Evolutionary conservation across 2,113 vertebrate species (phyloP).

Genomic region (Empidonax traillii): DNA sequence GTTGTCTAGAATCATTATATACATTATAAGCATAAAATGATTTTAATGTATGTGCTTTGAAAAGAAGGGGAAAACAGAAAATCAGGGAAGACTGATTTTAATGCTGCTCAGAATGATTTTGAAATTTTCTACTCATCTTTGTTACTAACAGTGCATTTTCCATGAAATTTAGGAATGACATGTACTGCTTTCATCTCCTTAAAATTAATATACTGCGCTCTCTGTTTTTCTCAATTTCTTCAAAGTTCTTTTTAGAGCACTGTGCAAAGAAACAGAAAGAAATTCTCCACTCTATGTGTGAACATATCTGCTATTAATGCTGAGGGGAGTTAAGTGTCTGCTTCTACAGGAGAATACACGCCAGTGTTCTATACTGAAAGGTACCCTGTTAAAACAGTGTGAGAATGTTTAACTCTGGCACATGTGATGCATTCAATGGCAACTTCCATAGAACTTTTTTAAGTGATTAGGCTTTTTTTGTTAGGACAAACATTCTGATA

Average conservation of each 20-base stretch:
- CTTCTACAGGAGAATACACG: slow-evolving; percentile 45
- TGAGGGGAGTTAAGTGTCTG: slow-evolving; percentile 70
- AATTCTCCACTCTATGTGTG: slow-evolving; percentile 48
- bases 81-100: slow-evolving; percentile 69
- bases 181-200: slow-evolving; percentile 71
- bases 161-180: slow-evolving; percentile 67
- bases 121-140: slow-evolving; percentile 74
- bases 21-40: slow-evolving; percentile 79
- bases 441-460: slow-evolving; percentile 38
- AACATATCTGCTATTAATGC: slow-evolving; percentile 55
- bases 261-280: slow-evolving; percentile 67
- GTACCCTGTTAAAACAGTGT: slow-evolving; percentile 56
- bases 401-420: slow-evolving; percentile 59
- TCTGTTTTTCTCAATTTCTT: slow-evolving; percentile 66
- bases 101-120: slow-evolving; percentile 72
- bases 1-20: slow-evolving; percentile 79
- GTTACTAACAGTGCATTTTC: slow-evolving; percentile 66
- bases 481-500: slow-evolving; percentile 44
- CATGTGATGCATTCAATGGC: slow-evolving; percentile 49
- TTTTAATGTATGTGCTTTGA: slow-evolving; percentile 75
- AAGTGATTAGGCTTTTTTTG: neutral
- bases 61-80: slow-evolving; percentile 71
- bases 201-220: slow-evolving; percentile 66
- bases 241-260: slow-evolving; percentile 59
- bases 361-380: slow-evolving; percentile 62